Conservation (phyloP, 1,140 invertebrate genomes). For the Muscidifurax raptorellus region DNA sequence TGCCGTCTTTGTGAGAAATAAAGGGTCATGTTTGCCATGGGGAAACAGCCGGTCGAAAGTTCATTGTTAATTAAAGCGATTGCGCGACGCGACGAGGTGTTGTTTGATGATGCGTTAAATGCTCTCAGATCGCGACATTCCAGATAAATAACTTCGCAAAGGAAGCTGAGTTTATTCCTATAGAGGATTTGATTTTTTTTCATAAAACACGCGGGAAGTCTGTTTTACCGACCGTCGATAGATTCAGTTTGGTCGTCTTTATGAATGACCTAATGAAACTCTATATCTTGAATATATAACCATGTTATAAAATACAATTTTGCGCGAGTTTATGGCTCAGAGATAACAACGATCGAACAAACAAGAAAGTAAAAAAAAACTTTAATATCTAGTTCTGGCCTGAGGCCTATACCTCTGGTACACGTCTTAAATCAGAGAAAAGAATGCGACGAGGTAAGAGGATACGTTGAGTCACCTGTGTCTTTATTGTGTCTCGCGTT, state of each 20-base stretch:
- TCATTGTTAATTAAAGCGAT: slow-evolving; percentile 10
- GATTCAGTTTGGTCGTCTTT: too few relatives aligned
- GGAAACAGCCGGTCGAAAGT: neutral
- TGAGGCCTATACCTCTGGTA: neutral
- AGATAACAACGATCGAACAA: neutral
- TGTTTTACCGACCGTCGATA: neutral
- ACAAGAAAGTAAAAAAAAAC: neutral
- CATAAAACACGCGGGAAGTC: too few relatives aligned
- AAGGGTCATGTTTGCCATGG: neutral
- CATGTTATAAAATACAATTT: too few relatives aligned
- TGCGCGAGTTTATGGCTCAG: too few relatives aligned
- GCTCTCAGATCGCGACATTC: neutral
- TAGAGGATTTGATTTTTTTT: too few relatives aligned
- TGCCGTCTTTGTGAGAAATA: neutral
- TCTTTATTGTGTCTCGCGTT: slow-evolving; percentile 37
- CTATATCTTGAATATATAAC: too few relatives aligned
- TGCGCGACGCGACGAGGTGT: neutral
- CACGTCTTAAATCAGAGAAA: neutral
- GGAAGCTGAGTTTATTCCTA: too few relatives aligned
- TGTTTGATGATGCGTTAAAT: neutral
- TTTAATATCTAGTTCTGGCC: neutral
- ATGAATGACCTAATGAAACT: too few relatives aligned
- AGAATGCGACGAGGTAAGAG: slow-evolving; percentile 18
- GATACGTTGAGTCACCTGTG: slow-evolving; percentile 33
- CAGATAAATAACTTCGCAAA: too few relatives aligned